phyloP scores from a whole-genome alignment of 2,797 vertebrate genomes.

The Peromyscus melanophrys region DNA sequence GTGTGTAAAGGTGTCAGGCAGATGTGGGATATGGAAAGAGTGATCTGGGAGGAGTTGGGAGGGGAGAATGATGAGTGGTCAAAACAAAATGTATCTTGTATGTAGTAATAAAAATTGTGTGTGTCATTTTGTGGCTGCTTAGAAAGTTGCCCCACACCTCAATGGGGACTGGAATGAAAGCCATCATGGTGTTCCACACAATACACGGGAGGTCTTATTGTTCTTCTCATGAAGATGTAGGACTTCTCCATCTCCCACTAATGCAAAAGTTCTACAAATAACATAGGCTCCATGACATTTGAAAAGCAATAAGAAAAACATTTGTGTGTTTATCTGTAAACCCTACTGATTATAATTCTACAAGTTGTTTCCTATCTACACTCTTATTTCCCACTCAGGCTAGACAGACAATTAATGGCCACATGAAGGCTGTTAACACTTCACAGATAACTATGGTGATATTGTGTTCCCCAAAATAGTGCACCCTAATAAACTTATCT shows the following conservation, averaged over 20 bases:
- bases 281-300: not conserved
- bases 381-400: not conserved
- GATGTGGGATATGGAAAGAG: too few species aligned
- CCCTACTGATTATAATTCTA: not conserved
- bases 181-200: not conserved
- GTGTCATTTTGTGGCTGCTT: constrained; percentile 14
- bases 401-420: not conserved
- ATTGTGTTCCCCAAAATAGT: too few species aligned
- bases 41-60: not conserved
- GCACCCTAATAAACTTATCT: too few species aligned
- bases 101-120: not conserved
- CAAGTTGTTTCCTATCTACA: not conserved
- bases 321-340: not conserved
- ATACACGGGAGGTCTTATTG: not conserved
- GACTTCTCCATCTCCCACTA: not conserved
- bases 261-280: not conserved
- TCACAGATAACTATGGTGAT: not conserved
- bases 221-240: not conserved
- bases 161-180: not conserved
- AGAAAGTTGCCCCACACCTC: constrained; percentile 34
- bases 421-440: not conserved
- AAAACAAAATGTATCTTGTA: not conserved
- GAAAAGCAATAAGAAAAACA: not conserved
- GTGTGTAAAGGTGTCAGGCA: not conserved
- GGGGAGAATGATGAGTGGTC: not conserved